These are phyloP conservation scores for Diloba caeruleocephala DNA, from an alignment of 2,888 invertebrate genomes.

Conservation along the genomic window DNA sequence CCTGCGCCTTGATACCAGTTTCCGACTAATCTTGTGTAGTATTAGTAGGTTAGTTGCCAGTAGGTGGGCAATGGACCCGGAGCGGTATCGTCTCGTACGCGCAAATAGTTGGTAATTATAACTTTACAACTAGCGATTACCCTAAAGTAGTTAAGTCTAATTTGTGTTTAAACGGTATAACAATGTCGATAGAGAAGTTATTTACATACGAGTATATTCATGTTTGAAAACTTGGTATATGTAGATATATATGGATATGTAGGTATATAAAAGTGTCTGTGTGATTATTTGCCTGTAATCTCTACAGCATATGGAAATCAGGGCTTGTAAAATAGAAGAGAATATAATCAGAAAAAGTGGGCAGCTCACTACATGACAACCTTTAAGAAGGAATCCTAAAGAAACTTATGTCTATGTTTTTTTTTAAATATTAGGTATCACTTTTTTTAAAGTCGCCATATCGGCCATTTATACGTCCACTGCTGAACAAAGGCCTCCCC, in stretches of 20 bases:
- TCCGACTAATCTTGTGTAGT: slow-evolving; percentile 14
- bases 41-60: slow-evolving; percentile 6
- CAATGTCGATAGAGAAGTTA: slow-evolving; percentile 40
- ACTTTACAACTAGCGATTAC: slow-evolving; percentile 48
- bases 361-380: too few species aligned
- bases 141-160: slow-evolving; percentile 45
- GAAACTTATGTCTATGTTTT: too few species aligned
- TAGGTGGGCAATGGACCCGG: slow-evolving; percentile 10
- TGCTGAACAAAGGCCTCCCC: too few species aligned
- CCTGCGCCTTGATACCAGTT: too few species aligned
- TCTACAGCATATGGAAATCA: too few species aligned
- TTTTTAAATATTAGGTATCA: too few species aligned
- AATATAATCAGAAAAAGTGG: too few species aligned
- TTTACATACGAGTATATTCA: slow-evolving; percentile 21
- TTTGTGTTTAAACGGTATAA: slow-evolving; percentile 46
- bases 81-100: slow-evolving; percentile 16
- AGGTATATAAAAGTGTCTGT: neutral
- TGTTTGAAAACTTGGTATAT: slow-evolving; percentile 4
- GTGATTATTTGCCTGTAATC: neutral
- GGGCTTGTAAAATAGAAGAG: too few species aligned
- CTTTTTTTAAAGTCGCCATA: too few species aligned
- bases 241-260: neutral
- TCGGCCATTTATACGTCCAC: too few species aligned
- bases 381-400: too few species aligned
- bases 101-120: slow-evolving; percentile 49